Base-by-base conservation (phyloP, 2,888 invertebrate species). In the Pogonocherus hispidulus region DNA sequence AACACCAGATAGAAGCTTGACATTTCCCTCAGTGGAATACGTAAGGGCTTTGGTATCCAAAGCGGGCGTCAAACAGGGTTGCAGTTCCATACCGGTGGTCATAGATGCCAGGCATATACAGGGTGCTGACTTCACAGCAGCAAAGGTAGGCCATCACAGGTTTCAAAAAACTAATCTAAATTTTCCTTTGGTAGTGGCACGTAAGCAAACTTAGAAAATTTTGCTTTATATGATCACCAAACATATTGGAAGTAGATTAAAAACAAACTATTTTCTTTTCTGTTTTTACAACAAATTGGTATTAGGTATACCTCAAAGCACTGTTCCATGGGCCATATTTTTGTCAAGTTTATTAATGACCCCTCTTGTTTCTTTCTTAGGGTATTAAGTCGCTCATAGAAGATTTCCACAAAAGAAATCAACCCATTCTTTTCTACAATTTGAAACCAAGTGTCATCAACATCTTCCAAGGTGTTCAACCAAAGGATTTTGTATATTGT, bases 41-140 rank as follows among this genome's bases (percentile, higher is more conserved):
- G 89, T 91, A 1, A 85, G 90, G 63, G 84, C 86, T 51, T 90
- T 93, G 71, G 90, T 96, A 68, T 90, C 91, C 80, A 94, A 94
- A 86, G 92, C 91, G 14, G 92, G 90, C 16, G 86, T 88, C 8
- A 88, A 88, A 75, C 87, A 88, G 65, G 89, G 88, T n/a, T 87
- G 86, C 69, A 86, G 89, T 78, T 81, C 84, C 75, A 87, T 88
- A 49, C 90, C 90, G 1, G 88, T 90, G 52, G 90, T 91, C 16
- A 87, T 91, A 57, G 90, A 91, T 82, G 89, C 90, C 41, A 86
- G 87, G 67, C 90, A 90, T 78, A 89, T 91, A 66, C 89, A 90
- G 78, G 89, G 88, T n/a, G 89, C 89, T 8, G 91, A 91, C 82
- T 91, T 89, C 80, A 91, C 91, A 1, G 89, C 90, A n/a, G 90